Percentiles rank a stretch among this genome's conserved stretches.
Evolutionary conservation across 2,113 vertebrate genomes (phyloP).

Genomic region (Sceloporus tristichus): DNA sequence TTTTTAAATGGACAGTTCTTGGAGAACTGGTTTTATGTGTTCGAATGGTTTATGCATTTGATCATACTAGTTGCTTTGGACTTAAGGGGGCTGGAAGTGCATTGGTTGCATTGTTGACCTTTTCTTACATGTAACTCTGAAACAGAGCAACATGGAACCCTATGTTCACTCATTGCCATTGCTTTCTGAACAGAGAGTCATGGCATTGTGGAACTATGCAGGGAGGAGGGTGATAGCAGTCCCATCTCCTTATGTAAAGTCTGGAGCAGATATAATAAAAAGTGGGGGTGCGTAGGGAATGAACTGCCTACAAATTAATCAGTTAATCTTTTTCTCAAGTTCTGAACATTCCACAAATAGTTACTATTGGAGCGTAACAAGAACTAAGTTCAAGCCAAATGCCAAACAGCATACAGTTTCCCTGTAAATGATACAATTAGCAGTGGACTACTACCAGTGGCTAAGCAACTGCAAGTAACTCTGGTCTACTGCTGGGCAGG

Average conservation of each 20-base stretch:
- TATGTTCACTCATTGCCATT: not conserved
- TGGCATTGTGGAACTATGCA: not conserved
- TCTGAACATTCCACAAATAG: slow-evolving; percentile 59
- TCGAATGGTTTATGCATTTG: too few relatives aligned
- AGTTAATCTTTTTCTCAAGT: slow-evolving; percentile 59
- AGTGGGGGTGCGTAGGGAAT: not conserved
- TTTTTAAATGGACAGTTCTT: not conserved
- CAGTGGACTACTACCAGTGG: not conserved
- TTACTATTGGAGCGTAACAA: fast-evolving
- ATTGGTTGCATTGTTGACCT: not conserved
- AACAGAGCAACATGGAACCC: not conserved
- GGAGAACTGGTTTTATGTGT: not conserved
- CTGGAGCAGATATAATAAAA: not conserved
- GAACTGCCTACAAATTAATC: slow-evolving; percentile 57
- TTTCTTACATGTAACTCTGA: not conserved
- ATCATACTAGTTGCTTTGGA: not conserved
- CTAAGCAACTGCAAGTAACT: not conserved
- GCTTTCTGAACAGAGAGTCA: not conserved
- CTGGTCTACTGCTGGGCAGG: not conserved
- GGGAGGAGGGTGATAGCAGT: slow-evolving; percentile 37
- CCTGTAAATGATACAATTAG: not conserved
- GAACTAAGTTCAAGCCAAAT: slow-evolving; percentile 17
- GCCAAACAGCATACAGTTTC: not conserved
- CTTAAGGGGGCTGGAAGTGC: not conserved
- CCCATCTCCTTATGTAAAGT: not conserved